Percentiles rank a stretch among this genome's conserved stretches.
phyloP scores from a whole-genome alignment of 2,797 vertebrate species.

The Pseudochromis fuscus region DNA sequence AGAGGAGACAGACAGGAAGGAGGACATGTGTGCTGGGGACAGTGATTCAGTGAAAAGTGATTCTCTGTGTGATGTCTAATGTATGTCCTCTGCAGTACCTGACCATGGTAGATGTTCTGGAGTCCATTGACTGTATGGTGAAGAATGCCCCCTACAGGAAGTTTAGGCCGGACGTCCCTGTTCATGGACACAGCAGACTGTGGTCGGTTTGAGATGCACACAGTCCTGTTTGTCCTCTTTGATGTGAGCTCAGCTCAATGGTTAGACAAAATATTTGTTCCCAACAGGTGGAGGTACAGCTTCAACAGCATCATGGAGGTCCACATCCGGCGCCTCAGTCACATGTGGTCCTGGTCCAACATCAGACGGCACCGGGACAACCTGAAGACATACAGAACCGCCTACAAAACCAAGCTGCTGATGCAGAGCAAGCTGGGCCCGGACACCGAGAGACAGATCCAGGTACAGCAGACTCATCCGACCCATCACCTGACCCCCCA shows the following conservation, averaged over 20 bases:
- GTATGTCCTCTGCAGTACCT: slow-evolving; percentile 85
- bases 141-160: slow-evolving; percentile 93
- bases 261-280: neutral
- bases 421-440: slow-evolving; percentile 86
- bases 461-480: slow-evolving; percentile 81
- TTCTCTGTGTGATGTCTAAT: neutral
- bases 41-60: too few relatives aligned
- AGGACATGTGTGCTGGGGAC: too few relatives aligned
- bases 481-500: neutral
- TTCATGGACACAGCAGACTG: slow-evolving; percentile 82
- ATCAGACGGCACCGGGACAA: slow-evolving; percentile 88
- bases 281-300: slow-evolving; percentile 92
- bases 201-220: slow-evolving; percentile 89
- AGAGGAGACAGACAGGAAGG: too few relatives aligned
- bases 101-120: slow-evolving; percentile 92
- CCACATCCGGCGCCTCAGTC: slow-evolving; percentile 85
- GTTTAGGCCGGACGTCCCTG: slow-evolving; percentile 86
- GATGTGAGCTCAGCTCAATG: too few relatives aligned
- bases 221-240: too few relatives aligned
- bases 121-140: slow-evolving; percentile 95
- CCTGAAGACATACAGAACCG: slow-evolving; percentile 88
- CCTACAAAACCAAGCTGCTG: slow-evolving; percentile 90
- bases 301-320: slow-evolving; percentile 91
- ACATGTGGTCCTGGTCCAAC: slow-evolving; percentile 92
- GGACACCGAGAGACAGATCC: slow-evolving; percentile 88